A percentile compares a stretch with the other conserved stretches of the same genome.
phyloP scores from a whole-genome alignment of 2,113 vertebrate genomes.

The Phalacrocorax aristotelis region DNA sequence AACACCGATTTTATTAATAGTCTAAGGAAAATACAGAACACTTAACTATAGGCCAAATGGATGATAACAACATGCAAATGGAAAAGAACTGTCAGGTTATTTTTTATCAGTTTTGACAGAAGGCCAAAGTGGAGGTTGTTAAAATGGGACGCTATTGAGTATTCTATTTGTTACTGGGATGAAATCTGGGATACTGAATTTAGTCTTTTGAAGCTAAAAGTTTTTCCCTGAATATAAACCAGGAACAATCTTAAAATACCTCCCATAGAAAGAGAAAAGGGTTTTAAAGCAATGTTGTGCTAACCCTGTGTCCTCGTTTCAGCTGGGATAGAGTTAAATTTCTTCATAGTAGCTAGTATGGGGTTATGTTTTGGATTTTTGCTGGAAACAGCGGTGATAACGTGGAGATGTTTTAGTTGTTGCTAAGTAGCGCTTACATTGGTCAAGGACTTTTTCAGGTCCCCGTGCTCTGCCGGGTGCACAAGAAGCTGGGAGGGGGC shows the following conservation, averaged over 20 bases:
- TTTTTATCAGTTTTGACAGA: not conserved
- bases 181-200: not conserved
- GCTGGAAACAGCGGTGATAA: no score
- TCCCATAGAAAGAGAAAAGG: not conserved
- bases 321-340: no score
- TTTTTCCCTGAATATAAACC: not conserved
- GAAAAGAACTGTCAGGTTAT: not conserved
- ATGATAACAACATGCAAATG: not conserved
- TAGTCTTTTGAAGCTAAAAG: not conserved
- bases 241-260: not conserved
- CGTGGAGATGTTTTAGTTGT: no score
- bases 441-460: no score
- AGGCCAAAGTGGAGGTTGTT: not conserved
- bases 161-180: not conserved
- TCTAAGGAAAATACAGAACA: not conserved
- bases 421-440: no score
- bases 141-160: not conserved
- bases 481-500: no score
- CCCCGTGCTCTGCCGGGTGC: no score
- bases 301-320: no score
- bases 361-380: no score
- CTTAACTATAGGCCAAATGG: not conserved
- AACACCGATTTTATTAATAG: not conserved
- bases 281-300: not conserved
- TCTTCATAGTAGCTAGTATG: no score